Conservation (phyloP, 2,888 invertebrate genomes). For the Cenopis cana region DNA sequence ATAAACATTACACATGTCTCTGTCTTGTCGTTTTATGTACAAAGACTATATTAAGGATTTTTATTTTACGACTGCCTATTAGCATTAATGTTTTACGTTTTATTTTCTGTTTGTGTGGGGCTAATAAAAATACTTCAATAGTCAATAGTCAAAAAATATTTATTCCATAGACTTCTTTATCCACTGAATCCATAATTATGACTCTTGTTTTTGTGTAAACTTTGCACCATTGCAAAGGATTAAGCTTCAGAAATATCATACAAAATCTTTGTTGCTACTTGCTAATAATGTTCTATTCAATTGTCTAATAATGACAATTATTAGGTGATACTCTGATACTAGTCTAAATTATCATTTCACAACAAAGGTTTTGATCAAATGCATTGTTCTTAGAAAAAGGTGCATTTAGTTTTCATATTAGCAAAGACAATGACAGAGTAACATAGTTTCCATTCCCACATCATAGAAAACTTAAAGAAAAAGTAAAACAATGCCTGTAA, state of each 20-base stretch:
- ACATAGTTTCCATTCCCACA: conserved; percentile 61
- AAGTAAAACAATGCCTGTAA: conserved; percentile 45
- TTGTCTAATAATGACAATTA: not conserved
- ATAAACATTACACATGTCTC: not conserved
- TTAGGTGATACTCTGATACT: not conserved
- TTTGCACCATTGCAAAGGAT: conserved; percentile 1
- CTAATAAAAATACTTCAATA: too few relatives aligned
- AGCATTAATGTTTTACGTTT: too few relatives aligned
- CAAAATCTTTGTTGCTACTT: not conserved
- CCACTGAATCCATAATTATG: too few relatives aligned
- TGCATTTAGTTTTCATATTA: conserved; percentile 33
- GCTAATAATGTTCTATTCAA: conserved; percentile 17
- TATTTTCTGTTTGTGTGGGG: not conserved
- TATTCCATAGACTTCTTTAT: too few relatives aligned
- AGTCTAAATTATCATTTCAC: conserved; percentile 19
- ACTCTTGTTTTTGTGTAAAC: too few relatives aligned
- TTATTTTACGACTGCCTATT: too few relatives aligned
- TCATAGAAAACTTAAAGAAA: conserved; percentile 50
- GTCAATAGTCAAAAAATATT: too few relatives aligned
- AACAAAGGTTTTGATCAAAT: conserved; percentile 35
- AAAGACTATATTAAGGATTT: not conserved
- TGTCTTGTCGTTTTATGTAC: not conserved
- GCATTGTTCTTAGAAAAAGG: conserved; percentile 29
- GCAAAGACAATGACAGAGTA: conserved; percentile 50
- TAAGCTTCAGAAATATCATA: conserved; percentile 1